Conservation (phyloP, 53 echinoderm and acorn worm species). For the Holothuria leucospilota region DNA sequence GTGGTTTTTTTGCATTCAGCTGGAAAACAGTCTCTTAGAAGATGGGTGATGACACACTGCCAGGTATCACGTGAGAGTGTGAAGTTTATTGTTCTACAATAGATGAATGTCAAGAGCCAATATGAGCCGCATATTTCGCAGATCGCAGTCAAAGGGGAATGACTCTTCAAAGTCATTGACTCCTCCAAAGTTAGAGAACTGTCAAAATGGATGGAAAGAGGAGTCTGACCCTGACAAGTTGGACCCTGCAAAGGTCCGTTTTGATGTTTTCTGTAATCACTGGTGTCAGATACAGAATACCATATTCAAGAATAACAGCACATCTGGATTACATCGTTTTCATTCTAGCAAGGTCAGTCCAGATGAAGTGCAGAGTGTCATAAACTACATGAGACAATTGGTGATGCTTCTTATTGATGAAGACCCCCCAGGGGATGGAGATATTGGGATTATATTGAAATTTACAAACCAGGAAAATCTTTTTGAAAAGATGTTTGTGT, state of each 20-base stretch:
- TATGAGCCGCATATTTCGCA: slow-evolving; percentile 41
- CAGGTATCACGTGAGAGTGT: slow-evolving; percentile 26
- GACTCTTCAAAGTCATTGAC: slow-evolving; percentile 8
- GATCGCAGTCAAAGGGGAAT: slow-evolving; percentile 12
- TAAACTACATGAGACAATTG: slow-evolving; percentile 93
- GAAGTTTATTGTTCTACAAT: not conserved
- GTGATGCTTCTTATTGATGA: slow-evolving; percentile 92
- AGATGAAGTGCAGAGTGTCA: slow-evolving; percentile 91
- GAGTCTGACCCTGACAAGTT: slow-evolving; percentile 21
- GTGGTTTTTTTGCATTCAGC: too few relatives aligned
- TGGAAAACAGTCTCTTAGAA: too few relatives aligned
- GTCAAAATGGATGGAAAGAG: slow-evolving; percentile 2
- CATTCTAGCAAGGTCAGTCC: slow-evolving; percentile 57
- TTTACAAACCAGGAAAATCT: slow-evolving; percentile 76
- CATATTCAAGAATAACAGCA: slow-evolving; percentile 65
- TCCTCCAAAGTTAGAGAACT: not conserved
- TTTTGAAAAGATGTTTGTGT: slow-evolving; percentile 81
- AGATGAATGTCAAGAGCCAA: not conserved
- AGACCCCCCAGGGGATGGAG: slow-evolving; percentile 69
- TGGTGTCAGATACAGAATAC: slow-evolving; percentile 86
- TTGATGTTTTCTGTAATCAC: slow-evolving; percentile 89
- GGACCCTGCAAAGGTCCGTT: slow-evolving; percentile 69
- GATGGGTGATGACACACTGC: not conserved
- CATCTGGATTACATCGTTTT: slow-evolving; percentile 54
- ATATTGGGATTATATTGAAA: slow-evolving; percentile 84